phyloP scores from a whole-genome alignment of 2,888 invertebrate species.

The Notodonta dromedarius region DNA sequence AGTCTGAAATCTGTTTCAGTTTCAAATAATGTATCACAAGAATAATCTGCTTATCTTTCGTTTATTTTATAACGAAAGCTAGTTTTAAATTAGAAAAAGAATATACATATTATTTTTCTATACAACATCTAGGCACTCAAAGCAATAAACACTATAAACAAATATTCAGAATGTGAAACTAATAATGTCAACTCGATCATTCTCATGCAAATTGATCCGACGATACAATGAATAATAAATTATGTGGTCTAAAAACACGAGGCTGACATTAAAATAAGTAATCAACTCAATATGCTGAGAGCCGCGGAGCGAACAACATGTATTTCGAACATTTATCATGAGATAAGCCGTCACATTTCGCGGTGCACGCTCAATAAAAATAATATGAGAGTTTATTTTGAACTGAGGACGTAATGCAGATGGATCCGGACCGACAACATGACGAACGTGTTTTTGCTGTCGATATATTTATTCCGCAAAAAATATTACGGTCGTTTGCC shows the following conservation, averaged over 20 bases:
- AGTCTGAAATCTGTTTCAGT: background rate
- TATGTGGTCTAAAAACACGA: background rate
- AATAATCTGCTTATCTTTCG: background rate
- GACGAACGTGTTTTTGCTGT: constrained; percentile 3
- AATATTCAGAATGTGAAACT: no score
- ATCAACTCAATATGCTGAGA: constrained; percentile 60
- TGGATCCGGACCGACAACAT: constrained; percentile 13
- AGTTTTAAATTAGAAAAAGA: no score
- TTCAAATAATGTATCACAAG: background rate
- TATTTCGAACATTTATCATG: constrained; percentile 68
- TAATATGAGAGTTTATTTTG: constrained; percentile 58
- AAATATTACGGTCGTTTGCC: constrained; percentile 15
- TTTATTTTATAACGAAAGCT: no score
- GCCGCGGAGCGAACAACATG: constrained; percentile 47
- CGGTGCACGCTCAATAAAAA: constrained; percentile 57
- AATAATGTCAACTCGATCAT: no score
- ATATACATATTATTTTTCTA: no score
- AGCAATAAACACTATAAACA: no score
- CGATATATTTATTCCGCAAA: constrained; percentile 23
- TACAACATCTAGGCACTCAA: no score
- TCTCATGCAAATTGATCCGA: no score
- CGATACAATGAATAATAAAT: no score
- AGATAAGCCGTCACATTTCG: constrained; percentile 60
- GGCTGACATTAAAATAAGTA: constrained; percentile 19
- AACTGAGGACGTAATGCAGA: constrained; percentile 36